Evolutionary conservation across 2,797 vertebrate species (phyloP).

Genomic region (Alectoris magna): DNA sequence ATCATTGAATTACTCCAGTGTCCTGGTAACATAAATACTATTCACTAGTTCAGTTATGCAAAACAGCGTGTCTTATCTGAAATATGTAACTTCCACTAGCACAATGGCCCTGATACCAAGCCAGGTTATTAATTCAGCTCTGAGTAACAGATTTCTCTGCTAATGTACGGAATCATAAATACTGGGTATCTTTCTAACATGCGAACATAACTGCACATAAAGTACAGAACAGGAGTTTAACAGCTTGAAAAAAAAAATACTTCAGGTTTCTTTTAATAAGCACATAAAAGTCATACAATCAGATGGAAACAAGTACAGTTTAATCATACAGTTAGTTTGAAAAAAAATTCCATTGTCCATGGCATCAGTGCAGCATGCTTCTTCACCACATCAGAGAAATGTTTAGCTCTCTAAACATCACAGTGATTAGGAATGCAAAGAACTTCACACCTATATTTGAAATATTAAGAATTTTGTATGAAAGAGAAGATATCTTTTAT

Average conservation of each 20-base stretch:
- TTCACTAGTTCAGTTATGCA: constrained; percentile 26
- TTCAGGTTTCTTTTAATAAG: neutral
- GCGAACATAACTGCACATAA: neutral
- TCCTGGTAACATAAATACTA: neutral
- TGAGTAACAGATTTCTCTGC: neutral
- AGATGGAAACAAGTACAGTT: neutral
- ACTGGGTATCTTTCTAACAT: neutral
- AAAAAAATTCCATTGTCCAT: neutral
- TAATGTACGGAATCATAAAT: constrained; percentile 9
- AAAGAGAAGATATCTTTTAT: neutral
- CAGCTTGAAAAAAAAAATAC: constrained; percentile 15
- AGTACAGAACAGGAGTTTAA: neutral
- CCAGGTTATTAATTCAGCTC: constrained; percentile 13
- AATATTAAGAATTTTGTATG: neutral
- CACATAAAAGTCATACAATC: neutral
- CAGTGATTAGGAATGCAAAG: constrained; percentile 27
- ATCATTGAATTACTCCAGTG: constrained; percentile 35
- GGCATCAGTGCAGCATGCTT: neutral
- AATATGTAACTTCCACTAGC: constrained; percentile 12
- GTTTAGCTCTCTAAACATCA: neutral
- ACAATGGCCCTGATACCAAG: neutral
- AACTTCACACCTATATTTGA: constrained; percentile 30
- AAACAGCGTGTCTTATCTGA: constrained; percentile 25
- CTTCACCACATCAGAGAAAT: neutral
- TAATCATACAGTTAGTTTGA: neutral